phyloP scores from a whole-genome alignment of 2,113 vertebrate genomes.

The Carettochelys insculpta region DNA sequence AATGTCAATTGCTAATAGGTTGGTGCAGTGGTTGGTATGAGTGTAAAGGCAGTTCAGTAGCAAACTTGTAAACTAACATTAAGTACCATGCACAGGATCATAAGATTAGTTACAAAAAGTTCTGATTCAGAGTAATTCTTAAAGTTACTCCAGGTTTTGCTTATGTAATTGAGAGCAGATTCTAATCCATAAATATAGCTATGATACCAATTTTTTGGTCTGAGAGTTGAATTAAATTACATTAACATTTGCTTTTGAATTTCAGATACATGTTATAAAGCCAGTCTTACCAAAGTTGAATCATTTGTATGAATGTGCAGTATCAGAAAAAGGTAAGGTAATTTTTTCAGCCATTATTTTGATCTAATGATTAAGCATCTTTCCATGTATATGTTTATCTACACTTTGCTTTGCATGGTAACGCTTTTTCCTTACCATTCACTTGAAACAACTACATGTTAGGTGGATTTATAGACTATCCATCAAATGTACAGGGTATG shows the following conservation, averaged over 20 bases:
- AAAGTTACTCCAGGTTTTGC: not conserved
- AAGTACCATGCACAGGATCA: fast-evolving
- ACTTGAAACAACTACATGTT: not conserved
- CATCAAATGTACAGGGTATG: not conserved
- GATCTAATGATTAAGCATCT: not conserved
- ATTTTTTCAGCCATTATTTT: not conserved
- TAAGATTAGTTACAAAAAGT: fast-evolving
- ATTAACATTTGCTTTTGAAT: not conserved
- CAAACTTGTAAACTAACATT: not conserved
- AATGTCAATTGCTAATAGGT: not conserved
- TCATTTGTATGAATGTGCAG: slow-evolving; percentile 82
- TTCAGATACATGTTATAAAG: slow-evolving; percentile 93
- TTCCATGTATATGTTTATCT: not conserved
- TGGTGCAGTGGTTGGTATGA: not conserved
- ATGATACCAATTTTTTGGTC: not conserved
- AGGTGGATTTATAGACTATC: not conserved
- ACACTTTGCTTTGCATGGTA: not conserved
- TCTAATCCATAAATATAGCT: not conserved
- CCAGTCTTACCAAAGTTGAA: slow-evolving; percentile 92
- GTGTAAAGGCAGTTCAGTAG: not conserved
- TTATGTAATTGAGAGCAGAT: not conserved
- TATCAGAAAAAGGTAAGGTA: slow-evolving; percentile 79
- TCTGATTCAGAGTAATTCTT: not conserved
- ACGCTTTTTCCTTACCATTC: not conserved
- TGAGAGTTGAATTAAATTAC: not conserved